Evolutionary conservation across 2,797 vertebrate genomes (phyloP), one percentile per base, ranked within the genome.

Genomic region (Linurgus olivaceus): DNA sequence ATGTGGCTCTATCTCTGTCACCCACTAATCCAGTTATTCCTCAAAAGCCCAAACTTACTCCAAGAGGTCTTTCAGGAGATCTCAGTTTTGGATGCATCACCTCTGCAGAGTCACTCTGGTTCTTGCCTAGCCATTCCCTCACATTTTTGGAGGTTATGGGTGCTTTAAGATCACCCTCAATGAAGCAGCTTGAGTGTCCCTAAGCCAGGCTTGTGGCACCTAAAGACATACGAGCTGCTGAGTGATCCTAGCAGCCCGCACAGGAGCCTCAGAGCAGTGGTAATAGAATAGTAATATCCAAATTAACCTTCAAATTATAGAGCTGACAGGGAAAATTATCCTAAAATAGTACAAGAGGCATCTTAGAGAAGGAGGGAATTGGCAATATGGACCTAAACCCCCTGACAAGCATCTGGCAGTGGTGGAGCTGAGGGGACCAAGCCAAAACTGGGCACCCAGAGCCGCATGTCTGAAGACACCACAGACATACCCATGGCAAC

Each of bases 401-500:
- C 35, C 28, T 28, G 19, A 33, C 7, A 51, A 35, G 51, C 2
- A 31, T 13, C 63, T 7, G 2, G 77, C 51, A 35, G 40, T 2
- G 8, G 33, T 29, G 59, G 59, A 63, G 91, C 58, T 37, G 59
- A 79, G 52, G 55, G 40, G 78, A 85, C 78, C 78, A 79, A 85
- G 52, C 47, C 74, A 76, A 84, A 92, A 62, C 54, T 5, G 13
- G 77, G 65, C 86, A 54, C 58, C 86, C 80, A 57, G 55, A 68
- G 58, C 86, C 9, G 0, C 58, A 3, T 2, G 50, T 65, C 35
- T 57, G 76, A 86, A 85, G 78, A 61, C 79, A 20, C 72, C 16
- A 71, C 90, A 93, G 93, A 50, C 87, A 94, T 78, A 91, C 95
- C 92, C 94, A 94, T 78, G 85, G 94, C 94, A 95, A 96, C 93